Base-by-base conservation (phyloP, 2,797 vertebrate species). In the Lagodon rhomboides region DNA sequence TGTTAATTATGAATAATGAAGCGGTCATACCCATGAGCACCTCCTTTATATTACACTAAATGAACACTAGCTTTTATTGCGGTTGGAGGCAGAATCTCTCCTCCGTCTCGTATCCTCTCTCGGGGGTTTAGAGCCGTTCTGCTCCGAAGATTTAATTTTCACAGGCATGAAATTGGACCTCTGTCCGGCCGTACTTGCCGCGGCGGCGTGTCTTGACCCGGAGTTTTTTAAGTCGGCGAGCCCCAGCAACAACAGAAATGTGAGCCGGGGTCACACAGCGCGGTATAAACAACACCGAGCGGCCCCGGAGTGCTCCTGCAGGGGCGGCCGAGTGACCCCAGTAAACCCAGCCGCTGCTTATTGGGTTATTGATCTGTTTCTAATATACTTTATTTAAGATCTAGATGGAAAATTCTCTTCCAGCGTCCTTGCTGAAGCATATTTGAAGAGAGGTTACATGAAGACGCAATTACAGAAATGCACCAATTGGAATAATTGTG, bases 1-100 rank as follows among this genome's bases (percentile, higher is more conserved):
- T 82, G 65, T 87, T 90, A 88, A 83, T 82, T 83, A 79, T 87
- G 63, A 90, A 86, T 68, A 87, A 87, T 68, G 73, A 86, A 69
- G 11, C 20, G 17, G 44, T 56, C 73, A 43, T 43, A 78, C 55
- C 51, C 22, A 49, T 2, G 30, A 73, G 71, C 25, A n/a, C 69
- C 47, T 85, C 73, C 68, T 80, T 65, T 65, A 54, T 78, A 51
- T 75, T 69, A 71, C 59, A 49, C n/a, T 64, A 65, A 76, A 80
- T 77, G 47, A 75, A 73, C 79, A 56, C 20, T 12, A 38, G 62
- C 51, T 66, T 85, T 84, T 67, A 84, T 82, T 76, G 44, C 77
- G 67, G 66, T 53, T 41, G n/a, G 50, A 16, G 72, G 70, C n/a
- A 18, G 51, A 44, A 27, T 50, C 34, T 60, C 30, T 65, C 41